phyloP scores from a whole-genome alignment of 2,113 vertebrate species.

The Protobothrops flavoviridis region DNA sequence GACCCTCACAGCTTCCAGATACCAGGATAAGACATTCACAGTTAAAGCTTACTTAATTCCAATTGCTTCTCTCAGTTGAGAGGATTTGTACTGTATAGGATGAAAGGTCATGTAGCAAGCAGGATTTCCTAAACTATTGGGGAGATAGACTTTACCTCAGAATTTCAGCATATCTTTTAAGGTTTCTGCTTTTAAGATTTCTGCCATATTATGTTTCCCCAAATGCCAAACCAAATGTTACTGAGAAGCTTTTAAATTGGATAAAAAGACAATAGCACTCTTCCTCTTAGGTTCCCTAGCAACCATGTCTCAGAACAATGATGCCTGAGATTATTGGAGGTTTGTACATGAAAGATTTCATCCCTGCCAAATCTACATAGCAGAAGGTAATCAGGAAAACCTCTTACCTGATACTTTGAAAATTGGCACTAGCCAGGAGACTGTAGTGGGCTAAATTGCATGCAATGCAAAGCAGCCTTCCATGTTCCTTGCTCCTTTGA shows the following conservation, averaged over 20 bases:
- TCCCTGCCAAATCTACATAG: background rate
- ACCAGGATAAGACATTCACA: background rate
- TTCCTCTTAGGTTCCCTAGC: background rate
- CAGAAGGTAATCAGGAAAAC: background rate
- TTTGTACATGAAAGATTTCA: background rate
- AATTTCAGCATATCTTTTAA: background rate
- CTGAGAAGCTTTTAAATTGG: background rate
- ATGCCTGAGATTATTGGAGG: background rate
- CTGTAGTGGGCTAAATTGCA: background rate
- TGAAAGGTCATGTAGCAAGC: background rate
- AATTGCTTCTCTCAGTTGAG: background rate
- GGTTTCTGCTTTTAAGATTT: background rate
- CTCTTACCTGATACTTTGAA: background rate
- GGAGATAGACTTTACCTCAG: background rate
- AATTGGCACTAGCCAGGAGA: background rate
- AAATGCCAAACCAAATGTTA: background rate
- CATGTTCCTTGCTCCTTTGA: background rate
- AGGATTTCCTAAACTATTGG: background rate
- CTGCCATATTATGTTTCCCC: background rate
- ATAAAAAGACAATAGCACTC: background rate
- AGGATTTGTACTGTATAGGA: background rate
- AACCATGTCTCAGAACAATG: background rate
- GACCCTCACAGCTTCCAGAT: background rate
- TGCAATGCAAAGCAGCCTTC: background rate
- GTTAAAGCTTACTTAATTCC: background rate